Evolutionary conservation across 1,140 invertebrate species (phyloP), one percentile per base, ranked within the genome.

Genomic region (Telenomus remus): DNA sequence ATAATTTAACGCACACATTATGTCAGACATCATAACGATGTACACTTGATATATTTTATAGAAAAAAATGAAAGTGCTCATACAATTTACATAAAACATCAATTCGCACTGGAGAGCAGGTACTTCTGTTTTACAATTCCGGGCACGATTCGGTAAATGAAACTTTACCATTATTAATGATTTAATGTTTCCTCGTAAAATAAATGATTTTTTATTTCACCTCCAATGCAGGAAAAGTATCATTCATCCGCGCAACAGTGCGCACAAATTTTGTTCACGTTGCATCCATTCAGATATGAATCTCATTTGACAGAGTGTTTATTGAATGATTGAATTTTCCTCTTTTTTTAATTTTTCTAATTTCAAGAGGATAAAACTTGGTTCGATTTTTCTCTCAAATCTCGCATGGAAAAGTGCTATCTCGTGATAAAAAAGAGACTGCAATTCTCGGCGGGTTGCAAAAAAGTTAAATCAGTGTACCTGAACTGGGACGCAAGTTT

Each of bases 391-490:
- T n/a, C n/a, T n/a, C n/a, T n/a, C n/a, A n/a, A n/a, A n/a, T n/a
- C n/a, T n/a, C n/a, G n/a, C n/a, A n/a, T n/a, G n/a, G n/a, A n/a
- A n/a, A n/a, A n/a, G n/a, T n/a, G n/a, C n/a, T n/a, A n/a, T n/a
- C n/a, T n/a, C n/a, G n/a, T n/a, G n/a, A 27, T 6, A 27, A 27
- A 27, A 27, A 3, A 27, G 19, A 27, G n/a, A 27, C 19, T 6
- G 6, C 1, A 27, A 6, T 6, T 6, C 19, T 27, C 19, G 19
- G 1, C 19, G 19, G 6, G 19, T 27, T 27, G 19, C n/a, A 53
- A 69, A 69, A 51, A 37, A 46, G 57, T 72, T 72, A 72, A 73
- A 73, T 73, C 70, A 55, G 49, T 47, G 69, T 72, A 47, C 35
- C 39, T 55, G 55, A 44, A 13, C 56, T 47, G 27, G 39, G 33